Evolutionary conservation across 2,888 invertebrate genomes (phyloP), one percentile per base, ranked within the genome.

Genomic region (Onthophagus sagittarius): DNA sequence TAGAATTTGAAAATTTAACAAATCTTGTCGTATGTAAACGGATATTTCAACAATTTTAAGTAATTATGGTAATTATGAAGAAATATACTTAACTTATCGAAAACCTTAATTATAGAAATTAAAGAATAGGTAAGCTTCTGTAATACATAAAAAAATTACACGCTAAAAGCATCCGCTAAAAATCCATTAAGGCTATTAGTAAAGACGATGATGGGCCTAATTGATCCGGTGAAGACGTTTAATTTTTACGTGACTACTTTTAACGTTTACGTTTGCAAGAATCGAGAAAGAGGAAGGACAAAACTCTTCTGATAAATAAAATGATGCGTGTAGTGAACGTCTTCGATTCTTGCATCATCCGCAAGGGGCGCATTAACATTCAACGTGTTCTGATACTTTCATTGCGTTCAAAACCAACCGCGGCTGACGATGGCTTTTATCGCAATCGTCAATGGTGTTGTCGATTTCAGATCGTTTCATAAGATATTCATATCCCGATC

Each of bases 341-440:
- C 39, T 53, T 53, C 39, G 5, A 53, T 7, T 11, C 39, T 53
- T 53, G 39, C 39, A 53, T 53, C 39, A 53, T 53, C 39, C 2
- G 6, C 39, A 53, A 53, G 39, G 39, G 39, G 39, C 39, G 39
- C 72, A 74, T 77, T 77, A 75, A 71, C 74, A 77, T 77, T 77
- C 77, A 73, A 74, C 74, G 75, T 75, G 69, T 62, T 71, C 73
- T 74, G 77, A 74, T 74, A 77, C 78, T 78, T 78, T 78, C 78
- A 77, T 77, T 77, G 76, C 32, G 73, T 72, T 73, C 77, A 74
- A 76, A 77, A 75, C 23, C 23, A 23, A 23, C 23, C 23, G 23
- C 23, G 23, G 23, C 23, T 23, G 23, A 23, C 39, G 39, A 53
- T 7, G 39, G 39, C 11, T 53, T 53, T 53, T 53, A 53, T 11